Base-by-base conservation (phyloP, 1,140 invertebrate species). In the Drosophila trapezifrons region DNA sequence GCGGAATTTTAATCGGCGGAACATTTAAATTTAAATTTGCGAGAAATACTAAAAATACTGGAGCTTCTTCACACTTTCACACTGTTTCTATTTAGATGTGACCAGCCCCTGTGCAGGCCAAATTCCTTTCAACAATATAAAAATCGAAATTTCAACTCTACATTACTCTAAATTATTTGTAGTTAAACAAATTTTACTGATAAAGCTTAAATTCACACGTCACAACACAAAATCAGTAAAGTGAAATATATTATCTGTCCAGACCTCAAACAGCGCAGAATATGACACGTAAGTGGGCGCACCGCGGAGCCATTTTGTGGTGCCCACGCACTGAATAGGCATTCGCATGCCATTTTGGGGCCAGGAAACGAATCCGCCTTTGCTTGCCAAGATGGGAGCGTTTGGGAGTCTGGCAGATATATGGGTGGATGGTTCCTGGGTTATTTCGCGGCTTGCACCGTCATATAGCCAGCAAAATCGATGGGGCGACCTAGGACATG, bases 271-370 rank as follows among this genome's bases (percentile, higher is more conserved):
- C 13, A 32, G 20, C 29, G 27, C 29, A 27, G 5, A 66, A 76
- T 40, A 76, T 76, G 73, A 76, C 73, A 76, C 73, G 73, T 76
- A 76, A 76, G 73, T 76, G 22, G 9, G 1, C 17, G 40, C 25
- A 42, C 32, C 13, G 9, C 17, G 27, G 8, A 27, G 38, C 58
- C 25, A 52, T 55, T 25, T 67, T 57, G 40, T 54, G 15, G 15
- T 12, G 12, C 25, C 27, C 10, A n/a, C 29, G 29, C 29, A 17
- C 13, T 27, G 2, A 38, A 37, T 29, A 59, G 37, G 38, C 20
- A 35, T 13, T 15, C 13, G 57, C 25, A 20, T 37, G 45, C 15
- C 27, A 25, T 29, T 15, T 20, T 2, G 13, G 15, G 37, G 15
- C 35, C 37, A 54, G 18, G 18, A 18, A 65, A 35, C 17, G 25